Evolutionary conservation across 2,888 invertebrate genomes (phyloP).

Genomic region (Seira sanloemensis): DNA sequence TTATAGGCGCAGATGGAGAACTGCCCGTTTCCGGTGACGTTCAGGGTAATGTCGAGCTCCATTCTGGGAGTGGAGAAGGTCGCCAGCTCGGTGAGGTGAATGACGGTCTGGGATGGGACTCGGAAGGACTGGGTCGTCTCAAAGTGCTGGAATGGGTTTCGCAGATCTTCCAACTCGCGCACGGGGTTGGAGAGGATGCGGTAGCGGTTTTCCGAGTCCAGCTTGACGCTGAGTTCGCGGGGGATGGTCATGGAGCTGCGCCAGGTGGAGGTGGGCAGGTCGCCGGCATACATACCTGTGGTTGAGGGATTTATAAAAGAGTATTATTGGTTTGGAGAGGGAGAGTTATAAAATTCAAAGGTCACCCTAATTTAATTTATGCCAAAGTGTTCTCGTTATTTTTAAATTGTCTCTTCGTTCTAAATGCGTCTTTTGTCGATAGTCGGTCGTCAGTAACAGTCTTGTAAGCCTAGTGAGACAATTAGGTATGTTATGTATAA

Average conservation of each 20-base stretch:
- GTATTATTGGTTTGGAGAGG: too few relatives aligned
- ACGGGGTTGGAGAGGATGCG: constrained; percentile 15
- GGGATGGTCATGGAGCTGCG: constrained; percentile 71
- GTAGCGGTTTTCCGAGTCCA: background rate
- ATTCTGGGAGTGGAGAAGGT: constrained; percentile 17
- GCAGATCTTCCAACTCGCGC: background rate
- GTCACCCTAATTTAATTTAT: too few relatives aligned
- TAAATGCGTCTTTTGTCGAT: too few relatives aligned
- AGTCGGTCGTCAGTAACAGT: too few relatives aligned
- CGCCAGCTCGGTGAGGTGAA: background rate
- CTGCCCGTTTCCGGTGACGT: constrained; percentile 5
- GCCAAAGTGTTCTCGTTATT: too few relatives aligned
- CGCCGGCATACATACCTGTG: constrained; percentile 65
- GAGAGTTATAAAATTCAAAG: too few relatives aligned
- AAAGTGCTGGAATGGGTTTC: background rate
- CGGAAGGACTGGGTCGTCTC: background rate
- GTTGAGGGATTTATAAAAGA: too few relatives aligned
- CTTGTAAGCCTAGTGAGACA: too few relatives aligned
- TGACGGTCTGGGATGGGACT: background rate
- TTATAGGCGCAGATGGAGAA: constrained; percentile 35
- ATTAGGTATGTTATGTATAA: too few relatives aligned
- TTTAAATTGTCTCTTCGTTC: too few relatives aligned
- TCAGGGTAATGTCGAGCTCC: constrained; percentile 29
- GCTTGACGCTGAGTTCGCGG: constrained; percentile 19
- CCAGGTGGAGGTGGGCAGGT: constrained; percentile 60